Evolutionary conservation across 2,888 invertebrate genomes (phyloP), one percentile per base, ranked within the genome.

Genomic region (Sphinx pinastri): DNA sequence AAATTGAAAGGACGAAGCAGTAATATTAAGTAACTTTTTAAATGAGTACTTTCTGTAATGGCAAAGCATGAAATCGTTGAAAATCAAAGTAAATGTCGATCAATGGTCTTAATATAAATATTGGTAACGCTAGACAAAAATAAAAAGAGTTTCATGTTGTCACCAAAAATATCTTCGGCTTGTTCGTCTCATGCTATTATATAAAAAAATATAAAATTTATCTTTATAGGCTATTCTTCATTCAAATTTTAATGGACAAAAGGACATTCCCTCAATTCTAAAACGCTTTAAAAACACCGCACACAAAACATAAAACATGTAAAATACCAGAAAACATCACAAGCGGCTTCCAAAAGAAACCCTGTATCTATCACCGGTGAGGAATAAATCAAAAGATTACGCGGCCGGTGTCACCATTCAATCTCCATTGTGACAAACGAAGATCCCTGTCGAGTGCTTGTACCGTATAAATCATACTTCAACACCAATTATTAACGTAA

Each of bases 381-480:
- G 73, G 77, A 81, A 88, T 88, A 88, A 87, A 89, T 88, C 83
- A 87, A 75, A 79, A 82, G 83, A 84, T 87, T 81, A 81, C 77
- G 76, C 79, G 76, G 75, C 74, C 78, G 76, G 77, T 81, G 84
- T 85, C 86, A 85, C 83, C 83, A 80, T 83, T 84, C 84, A 84
- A 85, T 86, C 84, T 78, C 80, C 81, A 83, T 80, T 70, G 70
- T 70, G 67, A 67, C 49, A 12, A 8, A 52, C 4, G 16, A 14
- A 54, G 16, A 79, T 79, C 78, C 74, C 77, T 75, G 77, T 51
- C 55, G 55, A 70, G 71, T 76, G 81, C 82, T 79, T 84, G 88
- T 89, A 73, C 80, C 82, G 71, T 86, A 86, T 92, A 91, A 92
- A 92, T 92, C 92, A 93, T 91, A 89, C 85, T 86, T 82, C 88